These are phyloP conservation scores for Boleophthalmus pectinirostris DNA, from an alignment of 2,113 vertebrate species.

Conservation along the genomic window DNA sequence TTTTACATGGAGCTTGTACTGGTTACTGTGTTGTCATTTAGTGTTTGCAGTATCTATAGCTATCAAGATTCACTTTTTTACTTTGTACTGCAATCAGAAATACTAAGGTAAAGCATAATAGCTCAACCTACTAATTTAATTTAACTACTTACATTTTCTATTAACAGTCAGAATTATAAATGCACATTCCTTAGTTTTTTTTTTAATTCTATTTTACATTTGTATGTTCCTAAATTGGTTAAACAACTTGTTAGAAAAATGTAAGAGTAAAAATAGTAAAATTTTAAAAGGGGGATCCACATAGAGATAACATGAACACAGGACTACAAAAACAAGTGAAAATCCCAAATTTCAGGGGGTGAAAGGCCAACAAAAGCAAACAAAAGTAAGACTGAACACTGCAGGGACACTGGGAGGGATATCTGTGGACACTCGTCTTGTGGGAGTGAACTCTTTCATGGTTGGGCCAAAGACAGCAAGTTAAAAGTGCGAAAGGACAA, in stretches of 20 bases:
- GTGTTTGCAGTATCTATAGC: slow-evolving; percentile 11
- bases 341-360: slow-evolving; percentile 33
- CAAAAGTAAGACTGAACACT: slow-evolving; percentile 48
- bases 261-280: slow-evolving; percentile 5
- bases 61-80: background rate
- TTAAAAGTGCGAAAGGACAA: slow-evolving; percentile 49
- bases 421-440: slow-evolving; percentile 54
- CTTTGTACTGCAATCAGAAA: background rate
- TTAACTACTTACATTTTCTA: no score
- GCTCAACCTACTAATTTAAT: no score
- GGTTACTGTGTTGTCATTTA: slow-evolving; percentile 49
- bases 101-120: background rate
- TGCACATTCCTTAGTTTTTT: no score
- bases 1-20: slow-evolving; percentile 41
- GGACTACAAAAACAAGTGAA: slow-evolving; percentile 25
- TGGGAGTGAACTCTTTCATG: slow-evolving; percentile 70
- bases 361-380: slow-evolving; percentile 46
- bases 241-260: background rate
- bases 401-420: slow-evolving; percentile 40
- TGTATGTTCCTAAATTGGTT: background rate
- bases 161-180: background rate
- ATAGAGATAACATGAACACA: slow-evolving; percentile 36
- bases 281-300: background rate
- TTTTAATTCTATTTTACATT: background rate
- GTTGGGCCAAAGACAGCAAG: slow-evolving; percentile 66